Base-by-base conservation (phyloP, 64 coral and sea anemone genomes). In the Porites australiensis region DNA sequence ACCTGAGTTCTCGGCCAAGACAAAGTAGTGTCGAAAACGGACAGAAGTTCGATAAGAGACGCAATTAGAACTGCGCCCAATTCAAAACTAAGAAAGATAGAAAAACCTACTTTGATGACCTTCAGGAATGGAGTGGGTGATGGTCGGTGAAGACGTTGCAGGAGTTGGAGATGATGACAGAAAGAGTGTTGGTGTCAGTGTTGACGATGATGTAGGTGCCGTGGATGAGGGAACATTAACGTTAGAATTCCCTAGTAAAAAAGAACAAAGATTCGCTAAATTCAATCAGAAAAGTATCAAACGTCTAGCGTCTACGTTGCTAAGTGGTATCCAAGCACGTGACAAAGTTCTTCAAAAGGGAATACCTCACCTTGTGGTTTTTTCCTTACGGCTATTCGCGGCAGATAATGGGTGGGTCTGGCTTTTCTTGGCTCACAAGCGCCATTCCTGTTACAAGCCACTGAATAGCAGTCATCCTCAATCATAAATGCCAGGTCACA, bases 401-500 rank as follows among this genome's bases (percentile, higher is more conserved):
- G 95, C n/a, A 90, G 79, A 19, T 94, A 96, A 50, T 96, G 92
- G 0, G 97, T 96, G 7, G 91, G 94, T 2, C 97, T 75, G 14
- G 91, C 88, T 74, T 79, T 93, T 13, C 87, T 89, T 7, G 94
- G 95, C 62, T 96, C 93, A 81, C 95, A 96, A 54, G 88, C 90
- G 2, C 58, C 58, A 46, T 92, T 93, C 45, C 82, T 96, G 75
- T 52, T 94, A 60, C 97, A 98, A 9, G 90, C 77, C 9, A 98
- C 94, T 9, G 94, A 95, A 57, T 98, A 98, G 8, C 97, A 98
- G 19, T 98, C 94, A 58, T 95, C 88, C 70, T 98, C 97, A 10
- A 98, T 98, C 97, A 98, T 96, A 52, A 98, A 94, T 19, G 97
- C 94, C 58, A 98, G 72, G 82, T 98, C 97, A 77, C 97, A 98